Evolutionary conservation across 2,113 vertebrate species (phyloP).

Genomic region (Phainopepla nitens): DNA sequence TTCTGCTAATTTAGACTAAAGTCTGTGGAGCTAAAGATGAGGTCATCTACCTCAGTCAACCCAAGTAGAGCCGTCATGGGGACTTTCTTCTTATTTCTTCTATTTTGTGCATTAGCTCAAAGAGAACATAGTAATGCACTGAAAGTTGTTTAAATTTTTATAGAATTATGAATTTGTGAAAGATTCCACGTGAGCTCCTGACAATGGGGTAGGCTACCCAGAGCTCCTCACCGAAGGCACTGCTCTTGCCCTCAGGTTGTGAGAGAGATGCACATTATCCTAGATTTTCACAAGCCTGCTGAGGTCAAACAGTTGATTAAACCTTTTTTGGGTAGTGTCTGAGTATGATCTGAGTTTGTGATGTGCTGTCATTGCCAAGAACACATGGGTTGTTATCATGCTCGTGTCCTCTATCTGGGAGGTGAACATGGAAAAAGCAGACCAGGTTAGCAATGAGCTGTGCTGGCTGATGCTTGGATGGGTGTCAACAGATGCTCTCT

Average conservation of each 20-base stretch:
- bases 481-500: not conserved
- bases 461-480: not conserved
- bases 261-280: not conserved
- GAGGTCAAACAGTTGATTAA: not conserved
- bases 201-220: not conserved
- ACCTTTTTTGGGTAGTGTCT: not conserved
- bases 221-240: not conserved
- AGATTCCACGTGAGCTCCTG: rapidly evolving
- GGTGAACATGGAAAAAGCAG: not conserved
- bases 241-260: not conserved
- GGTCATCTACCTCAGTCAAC: not conserved
- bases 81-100: not conserved
- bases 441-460: not conserved
- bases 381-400: not conserved
- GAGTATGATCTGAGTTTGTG: not conserved
- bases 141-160: not conserved
- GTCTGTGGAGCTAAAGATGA: not conserved
- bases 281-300: not conserved
- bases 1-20: not conserved
- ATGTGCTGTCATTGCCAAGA: not conserved
- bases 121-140: not conserved
- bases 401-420: not conserved
- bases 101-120: not conserved
- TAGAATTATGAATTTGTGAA: not conserved
- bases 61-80: rapidly evolving